These are phyloP conservation scores for Drosophila cardini DNA, from an alignment of 1,140 invertebrate genomes.

Conservation along the genomic window DNA sequence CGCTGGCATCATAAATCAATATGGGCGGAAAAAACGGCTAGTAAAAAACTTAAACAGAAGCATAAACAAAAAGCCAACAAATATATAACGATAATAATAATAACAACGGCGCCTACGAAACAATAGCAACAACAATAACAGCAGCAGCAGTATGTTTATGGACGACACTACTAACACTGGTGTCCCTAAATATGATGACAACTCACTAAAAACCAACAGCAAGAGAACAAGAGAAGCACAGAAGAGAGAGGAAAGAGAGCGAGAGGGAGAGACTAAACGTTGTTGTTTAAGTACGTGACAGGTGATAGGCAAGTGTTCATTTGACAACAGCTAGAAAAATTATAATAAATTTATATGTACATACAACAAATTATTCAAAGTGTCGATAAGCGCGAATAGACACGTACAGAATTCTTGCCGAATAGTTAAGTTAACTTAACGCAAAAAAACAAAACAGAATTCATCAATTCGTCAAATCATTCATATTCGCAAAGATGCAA, in stretches of 20 bases:
- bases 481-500: slow-evolving; percentile 8
- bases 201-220: neutral
- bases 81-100: slow-evolving; percentile 5
- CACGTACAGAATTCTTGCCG: slow-evolving; percentile 35
- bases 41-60: slow-evolving; percentile 21
- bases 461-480: neutral
- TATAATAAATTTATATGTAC: slow-evolving; percentile 39
- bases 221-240: too few relatives aligned
- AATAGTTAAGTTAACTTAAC: slow-evolving; percentile 16
- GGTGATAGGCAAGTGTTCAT: slow-evolving; percentile 26
- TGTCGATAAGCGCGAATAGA: slow-evolving; percentile 27
- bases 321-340: slow-evolving; percentile 20
- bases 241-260: neutral
- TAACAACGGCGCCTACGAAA: neutral
- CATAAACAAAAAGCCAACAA: slow-evolving; percentile 14
- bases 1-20: slow-evolving; percentile 27
- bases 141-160: neutral
- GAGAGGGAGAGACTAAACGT: neutral
- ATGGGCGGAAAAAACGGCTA: slow-evolving; percentile 29
- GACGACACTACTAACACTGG: neutral
- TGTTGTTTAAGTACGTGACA: slow-evolving; percentile 36
- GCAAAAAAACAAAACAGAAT: slow-evolving; percentile 6
- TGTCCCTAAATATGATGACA: neutral
- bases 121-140: slow-evolving; percentile 5
- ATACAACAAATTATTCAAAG: slow-evolving; percentile 47